phyloP scores from a whole-genome alignment of 2,888 invertebrate genomes.

The Melipona beecheii region DNA sequence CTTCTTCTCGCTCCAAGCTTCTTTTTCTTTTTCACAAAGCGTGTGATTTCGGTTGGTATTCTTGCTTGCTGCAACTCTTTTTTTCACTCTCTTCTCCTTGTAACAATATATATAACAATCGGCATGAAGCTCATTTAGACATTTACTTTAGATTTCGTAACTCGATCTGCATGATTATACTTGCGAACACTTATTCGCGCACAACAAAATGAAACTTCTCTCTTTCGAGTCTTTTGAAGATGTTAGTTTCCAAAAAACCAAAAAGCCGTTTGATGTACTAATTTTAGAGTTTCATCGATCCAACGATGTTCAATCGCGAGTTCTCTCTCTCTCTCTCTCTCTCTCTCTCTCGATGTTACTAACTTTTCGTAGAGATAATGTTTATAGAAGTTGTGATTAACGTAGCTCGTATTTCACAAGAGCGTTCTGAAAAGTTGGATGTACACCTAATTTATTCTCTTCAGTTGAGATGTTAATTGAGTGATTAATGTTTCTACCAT shows the following conservation, averaged over 20 bases:
- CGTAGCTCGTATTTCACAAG: background rate
- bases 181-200: background rate
- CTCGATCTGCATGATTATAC: background rate
- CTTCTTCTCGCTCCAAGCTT: no score
- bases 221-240: background rate
- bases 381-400: background rate
- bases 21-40: no score
- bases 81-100: background rate
- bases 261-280: background rate
- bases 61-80: no score
- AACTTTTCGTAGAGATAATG: no score
- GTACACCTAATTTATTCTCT: background rate
- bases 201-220: background rate
- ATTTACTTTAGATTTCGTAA: background rate
- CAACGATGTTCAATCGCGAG: background rate
- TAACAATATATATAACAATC: background rate
- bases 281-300: background rate
- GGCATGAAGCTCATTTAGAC: background rate
- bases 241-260: background rate
- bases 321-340: no score
- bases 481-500: background rate
- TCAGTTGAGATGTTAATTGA: background rate
- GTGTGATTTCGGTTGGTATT: no score
- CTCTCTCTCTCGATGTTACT: no score
- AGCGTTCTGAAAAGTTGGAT: background rate